These are phyloP conservation scores for Apantesis nais DNA, from an alignment of 2,888 invertebrate genomes.

Conservation along the genomic window DNA sequence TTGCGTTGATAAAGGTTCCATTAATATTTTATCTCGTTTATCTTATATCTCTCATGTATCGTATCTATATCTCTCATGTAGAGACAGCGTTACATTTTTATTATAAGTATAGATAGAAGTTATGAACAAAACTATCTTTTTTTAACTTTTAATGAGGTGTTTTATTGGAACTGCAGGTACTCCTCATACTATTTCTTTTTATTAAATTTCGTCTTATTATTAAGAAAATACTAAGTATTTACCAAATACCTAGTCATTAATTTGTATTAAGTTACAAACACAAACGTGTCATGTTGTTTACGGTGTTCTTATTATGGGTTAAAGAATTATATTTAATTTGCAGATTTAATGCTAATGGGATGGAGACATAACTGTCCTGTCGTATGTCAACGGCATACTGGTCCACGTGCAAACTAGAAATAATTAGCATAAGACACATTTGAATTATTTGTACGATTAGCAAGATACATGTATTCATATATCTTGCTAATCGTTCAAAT, in stretches of 20 bases:
- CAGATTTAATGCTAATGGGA: conserved; percentile 14
- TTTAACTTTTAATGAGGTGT: no score
- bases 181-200: background rate
- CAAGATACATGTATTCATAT: background rate
- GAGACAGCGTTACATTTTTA: no score
- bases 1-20: no score
- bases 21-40: no score
- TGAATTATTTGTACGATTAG: conserved; percentile 4
- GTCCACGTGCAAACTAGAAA: conserved; percentile 24
- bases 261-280: background rate
- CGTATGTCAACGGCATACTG: conserved; percentile 19
- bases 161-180: no score
- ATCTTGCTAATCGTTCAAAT: no score
- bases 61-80: no score
- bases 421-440: conserved; percentile 26
- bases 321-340: conserved; percentile 9
- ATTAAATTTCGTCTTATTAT: no score
- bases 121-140: no score
- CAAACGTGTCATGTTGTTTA: background rate
- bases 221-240: background rate
- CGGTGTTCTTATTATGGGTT: background rate
- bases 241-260: background rate
- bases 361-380: conserved; percentile 11
- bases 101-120: no score
- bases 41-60: no score